Evolutionary conservation across 2,888 invertebrate species (phyloP).

Genomic region (Dolomedes plantarius): DNA sequence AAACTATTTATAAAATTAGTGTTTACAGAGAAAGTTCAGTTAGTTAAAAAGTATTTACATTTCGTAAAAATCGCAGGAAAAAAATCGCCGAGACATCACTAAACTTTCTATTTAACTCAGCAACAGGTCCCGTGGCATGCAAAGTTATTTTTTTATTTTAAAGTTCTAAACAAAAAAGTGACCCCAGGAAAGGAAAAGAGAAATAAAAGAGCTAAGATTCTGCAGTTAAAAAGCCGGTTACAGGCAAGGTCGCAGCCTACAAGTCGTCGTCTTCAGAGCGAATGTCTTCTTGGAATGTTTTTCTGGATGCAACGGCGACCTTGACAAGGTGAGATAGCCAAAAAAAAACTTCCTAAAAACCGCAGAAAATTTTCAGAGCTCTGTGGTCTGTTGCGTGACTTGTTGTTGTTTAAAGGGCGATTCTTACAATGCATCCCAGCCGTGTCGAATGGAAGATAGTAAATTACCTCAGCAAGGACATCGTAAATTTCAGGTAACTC

Average conservation of each 20-base stretch:
- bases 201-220: background rate
- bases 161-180: background rate
- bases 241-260: conserved; percentile 21
- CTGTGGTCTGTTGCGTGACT: background rate
- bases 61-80: too few species aligned
- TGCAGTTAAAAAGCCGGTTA: conserved; percentile 13
- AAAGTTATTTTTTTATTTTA: too few species aligned
- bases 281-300: conserved; percentile 6
- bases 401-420: conserved; percentile 14
- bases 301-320: conserved; percentile 7
- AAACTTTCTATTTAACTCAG: too few species aligned
- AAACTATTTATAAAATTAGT: too few species aligned
- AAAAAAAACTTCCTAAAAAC: background rate
- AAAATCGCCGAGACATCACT: too few species aligned
- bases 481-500: background rate
- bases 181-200: background rate
- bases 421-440: background rate
- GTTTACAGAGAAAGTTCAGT: too few species aligned
- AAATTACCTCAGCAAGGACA: background rate
- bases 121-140: too few species aligned
- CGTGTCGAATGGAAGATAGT: background rate
- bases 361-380: background rate
- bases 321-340: conserved; percentile 17
- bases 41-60: too few species aligned
- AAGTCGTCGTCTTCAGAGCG: conserved; percentile 9